Percentiles rank a stretch among this genome's conserved stretches.
These are phyloP conservation scores for Penaeus monodon DNA, from an alignment of 2,888 invertebrate species.

Conservation along the genomic window DNA sequence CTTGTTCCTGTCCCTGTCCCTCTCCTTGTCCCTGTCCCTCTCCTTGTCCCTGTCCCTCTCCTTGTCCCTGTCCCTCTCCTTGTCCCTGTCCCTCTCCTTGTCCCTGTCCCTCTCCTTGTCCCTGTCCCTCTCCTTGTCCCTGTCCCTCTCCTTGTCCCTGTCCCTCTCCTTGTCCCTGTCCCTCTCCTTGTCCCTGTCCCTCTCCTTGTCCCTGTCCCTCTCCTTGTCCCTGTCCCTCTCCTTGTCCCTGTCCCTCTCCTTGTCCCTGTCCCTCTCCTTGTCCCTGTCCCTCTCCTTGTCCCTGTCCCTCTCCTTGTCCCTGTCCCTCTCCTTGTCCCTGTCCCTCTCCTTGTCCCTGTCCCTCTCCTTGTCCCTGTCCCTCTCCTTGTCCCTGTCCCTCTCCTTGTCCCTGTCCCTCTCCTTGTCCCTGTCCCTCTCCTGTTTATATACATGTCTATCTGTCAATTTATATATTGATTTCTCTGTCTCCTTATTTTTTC, in stretches of 20 bases:
- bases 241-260: not conserved
- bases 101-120: no score
- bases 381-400: not conserved
- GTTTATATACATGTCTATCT: not conserved
- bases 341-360: not conserved
- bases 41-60: not conserved
- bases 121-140: no score
- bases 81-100: not conserved
- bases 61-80: not conserved
- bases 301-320: not conserved
- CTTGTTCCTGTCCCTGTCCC: not conserved
- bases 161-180: not conserved
- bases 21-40: not conserved
- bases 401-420: not conserved
- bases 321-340: not conserved
- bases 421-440: not conserved
- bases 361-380: not conserved
- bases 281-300: constrained; percentile 1
- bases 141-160: no score
- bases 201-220: no score
- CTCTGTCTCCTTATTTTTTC: not conserved
- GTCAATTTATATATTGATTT: not conserved
- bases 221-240: not conserved
- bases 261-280: not conserved
- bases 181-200: not conserved